These are phyloP conservation scores for Tenrec ecaudatus DNA, from an alignment of 2,113 vertebrate species.

Conservation along the genomic window DNA sequence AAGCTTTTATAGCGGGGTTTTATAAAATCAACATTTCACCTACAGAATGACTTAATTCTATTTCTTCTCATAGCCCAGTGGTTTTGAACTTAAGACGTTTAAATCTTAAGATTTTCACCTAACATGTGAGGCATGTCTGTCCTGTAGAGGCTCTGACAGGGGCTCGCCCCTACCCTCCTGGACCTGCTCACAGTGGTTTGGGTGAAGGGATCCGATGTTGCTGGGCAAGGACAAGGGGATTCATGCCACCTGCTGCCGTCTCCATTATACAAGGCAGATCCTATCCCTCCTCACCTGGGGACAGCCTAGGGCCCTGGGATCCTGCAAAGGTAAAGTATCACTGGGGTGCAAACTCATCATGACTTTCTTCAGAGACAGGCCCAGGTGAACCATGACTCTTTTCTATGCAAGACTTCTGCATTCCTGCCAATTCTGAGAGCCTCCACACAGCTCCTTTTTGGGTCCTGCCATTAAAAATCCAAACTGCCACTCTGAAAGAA, in stretches of 20 bases:
- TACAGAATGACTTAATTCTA: constrained; percentile 16
- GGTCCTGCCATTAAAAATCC: neutral
- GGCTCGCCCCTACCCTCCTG: neutral
- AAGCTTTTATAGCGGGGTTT: neutral
- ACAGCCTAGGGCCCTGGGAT: no score
- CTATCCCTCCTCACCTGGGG: neutral
- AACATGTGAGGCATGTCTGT: neutral
- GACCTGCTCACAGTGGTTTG: neutral
- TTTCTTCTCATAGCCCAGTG: neutral
- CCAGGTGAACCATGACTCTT: neutral
- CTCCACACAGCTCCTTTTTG: neutral
- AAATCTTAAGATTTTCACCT: neutral
- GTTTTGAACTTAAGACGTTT: neutral
- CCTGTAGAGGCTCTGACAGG: neutral
- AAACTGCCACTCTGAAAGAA: neutral
- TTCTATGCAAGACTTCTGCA: neutral
- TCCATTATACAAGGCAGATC: neutral
- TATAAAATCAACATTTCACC: constrained; percentile 43
- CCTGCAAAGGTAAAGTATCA: no score
- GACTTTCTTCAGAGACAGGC: neutral
- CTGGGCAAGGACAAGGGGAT: no score
- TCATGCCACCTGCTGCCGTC: neutral
- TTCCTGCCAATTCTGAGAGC: neutral
- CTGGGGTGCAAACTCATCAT: neutral
- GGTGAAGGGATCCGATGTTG: neutral